Base-by-base conservation (phyloP, 1,140 invertebrate species). In the Drosophila simulans region DNA sequence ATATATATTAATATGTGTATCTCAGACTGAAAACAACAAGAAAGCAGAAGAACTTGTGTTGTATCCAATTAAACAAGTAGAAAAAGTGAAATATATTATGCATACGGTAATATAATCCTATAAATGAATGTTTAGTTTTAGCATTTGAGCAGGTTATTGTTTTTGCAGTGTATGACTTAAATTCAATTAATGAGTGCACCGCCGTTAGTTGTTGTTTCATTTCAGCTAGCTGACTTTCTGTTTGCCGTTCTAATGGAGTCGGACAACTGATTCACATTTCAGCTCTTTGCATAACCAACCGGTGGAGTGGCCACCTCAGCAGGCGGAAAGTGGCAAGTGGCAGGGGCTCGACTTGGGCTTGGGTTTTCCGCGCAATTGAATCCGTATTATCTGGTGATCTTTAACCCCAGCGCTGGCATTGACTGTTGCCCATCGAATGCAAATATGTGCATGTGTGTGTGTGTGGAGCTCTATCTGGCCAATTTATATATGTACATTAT, bases 241-340 rank as follows among this genome's bases (percentile, higher is more conserved):
- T 85, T 86, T 85, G 43, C 74, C 43, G 54, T 56, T 81, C 78
- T 86, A 88, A 86, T 86, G 83, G 78, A 65, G 73, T 63, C 71
- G 53, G 62, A 59, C 72, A 76, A 54, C 63, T 76, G 55, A 76
- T 55, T 76, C 72, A 71, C 68, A 70, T 70, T 70, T 69, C 66
- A 69, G 64, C 31, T 52, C 59, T 65, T 65, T 68, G 64, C 64
- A 68, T 66, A 68, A 68, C 59, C 60, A 35, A 65, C 34, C 48
- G 52, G 43, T 70, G 52, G 49, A 71, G 68, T 71, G 40, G 40
- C 68, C 42, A 17, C n/a, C 34, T 39, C 13, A 22, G 10, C 39
- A 40, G 40, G 25, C 43, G 43, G 20, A 27, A 39, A 64, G 34
- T 35, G 27, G 42, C 35, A 53, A 10, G 64, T 42, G 64, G 22